These are phyloP conservation scores for Illadopsis cleaveri DNA, from an alignment of 2,113 vertebrate genomes.

Conservation along the genomic window DNA sequence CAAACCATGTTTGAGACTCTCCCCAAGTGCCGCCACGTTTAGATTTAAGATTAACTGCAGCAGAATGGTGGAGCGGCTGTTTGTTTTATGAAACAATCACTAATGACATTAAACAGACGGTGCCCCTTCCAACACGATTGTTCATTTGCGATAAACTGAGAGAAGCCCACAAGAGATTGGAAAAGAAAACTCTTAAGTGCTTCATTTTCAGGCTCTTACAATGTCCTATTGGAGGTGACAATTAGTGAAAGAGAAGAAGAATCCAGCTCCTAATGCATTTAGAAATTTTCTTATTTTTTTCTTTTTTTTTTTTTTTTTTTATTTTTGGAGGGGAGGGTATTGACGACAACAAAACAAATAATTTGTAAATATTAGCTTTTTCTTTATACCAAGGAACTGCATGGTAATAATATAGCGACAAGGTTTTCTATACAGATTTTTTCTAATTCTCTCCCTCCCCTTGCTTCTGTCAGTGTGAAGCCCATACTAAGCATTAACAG, in stretches of 20 bases:
- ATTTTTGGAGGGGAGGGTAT: not conserved
- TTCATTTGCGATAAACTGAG: constrained; percentile 79
- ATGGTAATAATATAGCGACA: constrained; percentile 47
- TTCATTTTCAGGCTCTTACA: constrained; percentile 66
- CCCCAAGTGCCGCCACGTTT: constrained; percentile 76
- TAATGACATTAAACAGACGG: constrained; percentile 85
- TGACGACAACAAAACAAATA: not conserved
- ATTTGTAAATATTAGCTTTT: constrained; percentile 56
- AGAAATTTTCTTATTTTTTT: not conserved
- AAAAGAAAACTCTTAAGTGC: constrained; percentile 75
- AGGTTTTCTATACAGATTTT: constrained; percentile 22
- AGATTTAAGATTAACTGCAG: constrained; percentile 81
- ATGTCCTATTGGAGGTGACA: constrained; percentile 65
- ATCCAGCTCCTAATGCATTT: not conserved
- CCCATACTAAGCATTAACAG: constrained; percentile 48
- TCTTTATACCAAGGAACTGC: constrained; percentile 44
- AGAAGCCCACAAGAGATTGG: constrained; percentile 76
- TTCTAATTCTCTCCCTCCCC: constrained; percentile 12
- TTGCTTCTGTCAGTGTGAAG: constrained; percentile 21
- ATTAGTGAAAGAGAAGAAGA: constrained; percentile 45
- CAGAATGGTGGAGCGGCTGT: constrained; percentile 72
- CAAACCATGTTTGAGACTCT: constrained; percentile 68
- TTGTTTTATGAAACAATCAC: constrained; percentile 83
- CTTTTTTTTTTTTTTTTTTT: not conserved
- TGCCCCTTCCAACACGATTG: constrained; percentile 80